A percentile compares a stretch with the other conserved stretches of the same genome.
phyloP scores from a whole-genome alignment of 1,140 invertebrate species.

The Meloidogyne chitwoodi region DNA sequence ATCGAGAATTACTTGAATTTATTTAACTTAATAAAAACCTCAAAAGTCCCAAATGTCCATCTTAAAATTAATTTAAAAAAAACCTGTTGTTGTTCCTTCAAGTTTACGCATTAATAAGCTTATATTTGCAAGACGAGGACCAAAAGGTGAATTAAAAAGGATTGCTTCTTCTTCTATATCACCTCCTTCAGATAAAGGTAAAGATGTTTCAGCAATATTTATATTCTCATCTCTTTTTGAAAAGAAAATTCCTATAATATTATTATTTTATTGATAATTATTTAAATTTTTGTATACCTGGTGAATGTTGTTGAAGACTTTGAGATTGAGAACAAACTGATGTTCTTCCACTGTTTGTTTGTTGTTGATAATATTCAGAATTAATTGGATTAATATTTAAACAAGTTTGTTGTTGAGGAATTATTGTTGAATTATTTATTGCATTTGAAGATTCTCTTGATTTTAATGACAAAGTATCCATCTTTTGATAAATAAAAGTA shows the following conservation, averaged over 20 bases:
- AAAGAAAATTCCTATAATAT: not conserved
- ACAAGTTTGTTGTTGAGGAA: slow-evolving; percentile 3
- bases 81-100: not conserved
- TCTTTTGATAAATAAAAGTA: not conserved
- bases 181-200: not conserved
- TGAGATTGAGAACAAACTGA: not conserved
- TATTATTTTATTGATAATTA: not conserved
- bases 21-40: no score
- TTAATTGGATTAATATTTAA: not conserved
- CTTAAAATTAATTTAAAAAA: no score
- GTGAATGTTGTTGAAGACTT: not conserved
- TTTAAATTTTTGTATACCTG: not conserved
- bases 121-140: slow-evolving; percentile 18
- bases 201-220: not conserved
- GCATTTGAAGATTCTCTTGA: slow-evolving; percentile 47
- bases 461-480: slow-evolving; percentile 49
- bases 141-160: not conserved
- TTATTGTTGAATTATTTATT: not conserved
- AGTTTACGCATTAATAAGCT: slow-evolving; percentile 22
- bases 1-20: no score
- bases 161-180: not conserved
- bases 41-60: no score
- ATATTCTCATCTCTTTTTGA: not conserved
- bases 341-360: not conserved
- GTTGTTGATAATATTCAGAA: not conserved